Base-by-base conservation (phyloP, 1,140 invertebrate genomes). In the Octopus sinensis region DNA sequence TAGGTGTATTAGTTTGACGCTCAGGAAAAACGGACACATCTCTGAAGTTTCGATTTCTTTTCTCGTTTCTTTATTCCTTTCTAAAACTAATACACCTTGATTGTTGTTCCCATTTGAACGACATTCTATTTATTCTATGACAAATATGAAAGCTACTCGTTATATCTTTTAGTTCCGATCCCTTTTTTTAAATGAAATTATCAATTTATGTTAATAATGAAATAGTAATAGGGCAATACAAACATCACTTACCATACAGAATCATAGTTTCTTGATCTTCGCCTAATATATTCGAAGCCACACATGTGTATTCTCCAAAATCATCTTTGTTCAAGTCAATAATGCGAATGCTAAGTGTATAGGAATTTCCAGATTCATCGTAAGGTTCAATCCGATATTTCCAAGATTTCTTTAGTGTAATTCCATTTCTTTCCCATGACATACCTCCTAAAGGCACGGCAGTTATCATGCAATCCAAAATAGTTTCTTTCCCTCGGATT, bases 291-390 rank as follows among this genome's bases (percentile, higher is more conserved):
- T 97, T 97, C 82, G 95, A 96, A 80, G 96, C 96, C 79, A 97
- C 94, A 88, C 96, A 97, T 88, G 95, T 95, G 92, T 97, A 98
- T 79, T 95, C 95, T 51, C 96, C 96, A 85, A 95, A 94, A 90
- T 97, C 96, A 43, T 93, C 92, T 83, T 93, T 91, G 5, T 93
- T 93, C 89, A 97, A 96, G 87, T 93, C 93, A 85, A 94, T 92
- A 86, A 98, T 96, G 75, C 94, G 92, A 80, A 98, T 92, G 92
- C 93, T 93, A 94, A 97, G 96, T 83, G 94, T 93, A 71, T 96
- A 94, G 86, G 95, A 95, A 91, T 96, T 96, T 51, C 93, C 93
- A 43, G 93, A 92, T 93, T 93, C 85, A n/a, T 84, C 84, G 79
- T 95, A 94, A 88, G 96, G 95, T 62, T 94, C 92, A 82, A 97